phyloP scores from a whole-genome alignment of 2,888 invertebrate species.

The Acronicta alni region DNA sequence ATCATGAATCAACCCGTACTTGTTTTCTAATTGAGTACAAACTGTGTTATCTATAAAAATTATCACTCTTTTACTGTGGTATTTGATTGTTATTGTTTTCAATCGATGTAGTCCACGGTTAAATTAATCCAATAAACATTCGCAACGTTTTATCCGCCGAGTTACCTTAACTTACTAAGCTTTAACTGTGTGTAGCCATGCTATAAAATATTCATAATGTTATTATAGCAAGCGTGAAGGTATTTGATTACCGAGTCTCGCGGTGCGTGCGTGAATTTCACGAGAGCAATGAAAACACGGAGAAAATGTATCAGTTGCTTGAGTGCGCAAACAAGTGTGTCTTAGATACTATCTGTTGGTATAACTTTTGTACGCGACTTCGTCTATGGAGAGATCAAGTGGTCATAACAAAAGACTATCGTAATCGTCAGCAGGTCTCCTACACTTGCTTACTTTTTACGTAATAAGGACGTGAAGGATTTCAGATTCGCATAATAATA shows the following conservation, averaged over 20 bases:
- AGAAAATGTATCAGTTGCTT: conserved; percentile 82
- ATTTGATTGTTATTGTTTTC: conserved; percentile 33
- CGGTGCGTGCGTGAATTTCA: conserved; percentile 82
- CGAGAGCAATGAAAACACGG: conserved; percentile 81
- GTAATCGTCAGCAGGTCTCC: no score
- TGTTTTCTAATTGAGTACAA: conserved; percentile 33
- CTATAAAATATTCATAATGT: conserved; percentile 75
- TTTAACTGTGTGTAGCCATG: conserved; percentile 56
- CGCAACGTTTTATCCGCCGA: conserved; percentile 34
- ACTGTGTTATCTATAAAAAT: conserved; percentile 5
- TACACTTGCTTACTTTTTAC: no score
- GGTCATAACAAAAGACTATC: not conserved
- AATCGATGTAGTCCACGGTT: conserved; percentile 22
- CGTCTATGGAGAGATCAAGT: not conserved
- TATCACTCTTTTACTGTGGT: conserved; percentile 5
- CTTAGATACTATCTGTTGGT: conserved; percentile 24
- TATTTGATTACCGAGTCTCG: conserved; percentile 77
- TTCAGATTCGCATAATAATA: no score
- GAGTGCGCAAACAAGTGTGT: conserved; percentile 67
- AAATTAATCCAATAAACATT: conserved; percentile 28
- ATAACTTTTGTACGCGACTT: conserved; percentile 6
- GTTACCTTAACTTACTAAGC: conserved; percentile 37
- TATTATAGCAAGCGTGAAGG: conserved; percentile 82
- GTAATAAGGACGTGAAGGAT: no score
- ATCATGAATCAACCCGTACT: conserved; percentile 32